These are phyloP conservation scores for Gyps fulvus DNA, from an alignment of 2,113 vertebrate genomes.

Conservation along the genomic window DNA sequence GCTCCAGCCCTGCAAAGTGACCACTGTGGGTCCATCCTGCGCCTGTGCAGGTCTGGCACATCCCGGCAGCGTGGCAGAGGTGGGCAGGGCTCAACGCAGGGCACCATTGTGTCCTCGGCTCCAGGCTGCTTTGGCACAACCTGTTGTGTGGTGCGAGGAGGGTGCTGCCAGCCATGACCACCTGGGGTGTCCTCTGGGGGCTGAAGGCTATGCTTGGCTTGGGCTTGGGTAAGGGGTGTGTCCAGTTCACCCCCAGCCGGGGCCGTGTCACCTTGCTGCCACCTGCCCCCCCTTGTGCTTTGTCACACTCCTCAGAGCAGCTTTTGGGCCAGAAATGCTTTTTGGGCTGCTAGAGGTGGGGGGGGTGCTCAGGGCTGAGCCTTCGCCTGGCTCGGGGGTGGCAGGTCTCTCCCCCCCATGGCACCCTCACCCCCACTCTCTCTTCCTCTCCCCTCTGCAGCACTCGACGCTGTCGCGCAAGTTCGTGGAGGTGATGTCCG, in stretches of 20 bases:
- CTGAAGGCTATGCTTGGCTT: background rate
- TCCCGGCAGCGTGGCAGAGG: rapidly evolving
- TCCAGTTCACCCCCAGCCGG: no score
- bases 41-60: rapidly evolving
- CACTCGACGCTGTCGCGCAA: conserved; percentile 82
- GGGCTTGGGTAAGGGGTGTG: background rate
- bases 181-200: background rate
- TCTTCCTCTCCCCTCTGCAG: conserved; percentile 30
- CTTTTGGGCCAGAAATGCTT: background rate
- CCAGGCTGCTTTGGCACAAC: background rate
- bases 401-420: rapidly evolving
- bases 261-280: background rate
- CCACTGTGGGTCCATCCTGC: rapidly evolving
- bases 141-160: background rate
- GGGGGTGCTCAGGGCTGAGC: background rate
- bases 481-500: conserved; percentile 85
- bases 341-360: background rate
- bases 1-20: background rate
- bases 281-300: background rate
- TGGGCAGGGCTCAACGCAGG: background rate
- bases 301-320: background rate
- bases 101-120: rapidly evolving
- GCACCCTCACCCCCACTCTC: background rate
- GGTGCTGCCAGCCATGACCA: background rate
- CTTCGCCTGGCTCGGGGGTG: rapidly evolving